Conservation (phyloP, 2,888 invertebrate species). For the Bembecia ichneumoniformis region DNA sequence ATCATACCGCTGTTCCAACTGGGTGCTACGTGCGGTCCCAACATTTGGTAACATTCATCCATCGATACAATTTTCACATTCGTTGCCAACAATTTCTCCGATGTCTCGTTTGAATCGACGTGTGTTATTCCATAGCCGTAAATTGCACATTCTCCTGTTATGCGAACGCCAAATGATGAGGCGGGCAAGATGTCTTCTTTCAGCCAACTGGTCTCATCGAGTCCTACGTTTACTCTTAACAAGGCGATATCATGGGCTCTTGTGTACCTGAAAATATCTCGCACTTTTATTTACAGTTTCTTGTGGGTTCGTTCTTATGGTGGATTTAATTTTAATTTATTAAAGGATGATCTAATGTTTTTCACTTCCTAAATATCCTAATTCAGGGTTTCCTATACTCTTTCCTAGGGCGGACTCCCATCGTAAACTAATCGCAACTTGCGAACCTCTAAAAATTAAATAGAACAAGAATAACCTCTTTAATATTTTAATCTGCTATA, state of each 20-base stretch:
- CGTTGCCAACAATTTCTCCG: slow-evolving; percentile 35
- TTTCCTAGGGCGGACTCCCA: too few species aligned
- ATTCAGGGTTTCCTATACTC: too few species aligned
- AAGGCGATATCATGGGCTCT: slow-evolving; percentile 58
- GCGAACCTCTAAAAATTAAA: too few species aligned
- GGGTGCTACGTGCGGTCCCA: slow-evolving; percentile 47
- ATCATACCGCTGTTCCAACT: slow-evolving; percentile 44
- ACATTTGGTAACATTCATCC: slow-evolving; percentile 36
- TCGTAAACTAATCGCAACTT: too few species aligned
- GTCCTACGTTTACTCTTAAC: slow-evolving; percentile 32
- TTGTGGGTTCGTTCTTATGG: background rate
- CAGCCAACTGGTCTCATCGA: slow-evolving; percentile 32
- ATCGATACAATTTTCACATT: slow-evolving; percentile 41
- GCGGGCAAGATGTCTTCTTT: slow-evolving; percentile 35
- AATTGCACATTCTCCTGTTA: slow-evolving; percentile 49
- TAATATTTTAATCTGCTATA: too few species aligned
- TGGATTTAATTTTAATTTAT: background rate
- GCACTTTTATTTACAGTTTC: background rate
- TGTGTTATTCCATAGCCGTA: slow-evolving; percentile 51
- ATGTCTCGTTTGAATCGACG: slow-evolving; percentile 20
- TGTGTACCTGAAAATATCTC: slow-evolving; percentile 38
- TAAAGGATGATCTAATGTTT: too few species aligned
- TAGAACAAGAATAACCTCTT: too few species aligned
- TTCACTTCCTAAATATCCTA: too few species aligned
- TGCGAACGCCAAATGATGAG: slow-evolving; percentile 35